Evolutionary conservation across 2,888 invertebrate species (phyloP).

Genomic region (Bellardia bayeri): DNA sequence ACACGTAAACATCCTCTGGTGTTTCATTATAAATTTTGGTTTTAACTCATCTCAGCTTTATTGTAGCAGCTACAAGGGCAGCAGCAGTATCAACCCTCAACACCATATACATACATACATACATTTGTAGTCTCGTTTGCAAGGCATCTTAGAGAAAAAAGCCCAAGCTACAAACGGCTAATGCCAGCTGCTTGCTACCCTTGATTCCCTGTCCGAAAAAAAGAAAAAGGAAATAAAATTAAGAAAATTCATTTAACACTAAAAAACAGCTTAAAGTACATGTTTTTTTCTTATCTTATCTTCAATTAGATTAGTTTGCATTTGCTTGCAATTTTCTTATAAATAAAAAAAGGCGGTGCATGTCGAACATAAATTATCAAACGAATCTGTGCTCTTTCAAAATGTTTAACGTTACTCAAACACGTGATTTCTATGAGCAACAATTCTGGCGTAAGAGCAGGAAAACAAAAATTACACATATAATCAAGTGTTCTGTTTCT

Average conservation of each 20-base stretch:
- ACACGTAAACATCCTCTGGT: conserved; percentile 53
- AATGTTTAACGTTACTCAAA: conserved; percentile 40
- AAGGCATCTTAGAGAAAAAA: too few species aligned
- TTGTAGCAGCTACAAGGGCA: conserved; percentile 5
- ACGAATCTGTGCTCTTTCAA: conserved; percentile 28
- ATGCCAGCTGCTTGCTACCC: background rate
- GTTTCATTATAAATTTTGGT: conserved; percentile 16
- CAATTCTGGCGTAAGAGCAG: conserved; percentile 14
- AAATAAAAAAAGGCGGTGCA: conserved; percentile 4
- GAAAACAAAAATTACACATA: conserved; percentile 2
- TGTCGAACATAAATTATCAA: conserved; percentile 34
- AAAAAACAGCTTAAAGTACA: conserved; percentile 10
- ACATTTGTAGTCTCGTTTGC: too few species aligned
- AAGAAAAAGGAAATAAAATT: background rate
- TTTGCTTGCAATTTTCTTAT: background rate
- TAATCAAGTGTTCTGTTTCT: background rate
- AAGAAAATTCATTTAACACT: conserved; percentile 5
- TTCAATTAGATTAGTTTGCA: conserved; percentile 46
- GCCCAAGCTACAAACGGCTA: too few species aligned
- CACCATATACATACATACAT: too few species aligned
- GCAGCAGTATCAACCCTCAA: background rate
- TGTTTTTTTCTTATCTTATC: background rate
- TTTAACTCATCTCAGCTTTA: background rate
- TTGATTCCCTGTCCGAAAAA: conserved; percentile 2
- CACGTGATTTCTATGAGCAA: conserved; percentile 53